phyloP scores from a whole-genome alignment of 1,140 invertebrate genomes.

The Plodia interpunctella region DNA sequence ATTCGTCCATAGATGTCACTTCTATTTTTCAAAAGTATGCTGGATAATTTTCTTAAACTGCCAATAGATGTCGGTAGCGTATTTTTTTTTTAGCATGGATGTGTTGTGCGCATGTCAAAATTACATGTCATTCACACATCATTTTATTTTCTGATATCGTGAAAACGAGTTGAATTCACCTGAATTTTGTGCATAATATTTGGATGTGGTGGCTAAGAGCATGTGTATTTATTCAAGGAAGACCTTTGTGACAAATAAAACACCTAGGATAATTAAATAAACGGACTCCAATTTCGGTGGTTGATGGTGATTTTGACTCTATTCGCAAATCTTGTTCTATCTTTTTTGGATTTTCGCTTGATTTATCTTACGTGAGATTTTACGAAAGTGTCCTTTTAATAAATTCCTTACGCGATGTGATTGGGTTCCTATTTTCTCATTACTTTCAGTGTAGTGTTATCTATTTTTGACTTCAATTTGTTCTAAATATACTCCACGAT shows the following conservation, averaged over 20 bases:
- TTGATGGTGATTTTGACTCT: slow-evolving; percentile 17
- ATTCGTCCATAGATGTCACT: not conserved
- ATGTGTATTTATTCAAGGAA: slow-evolving; percentile 36
- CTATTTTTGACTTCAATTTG: slow-evolving; percentile 60
- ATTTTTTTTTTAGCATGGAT: slow-evolving; percentile 29
- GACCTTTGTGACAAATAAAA: slow-evolving; percentile 39
- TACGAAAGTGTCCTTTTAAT: slow-evolving; percentile 21
- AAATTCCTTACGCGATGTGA: slow-evolving; percentile 45
- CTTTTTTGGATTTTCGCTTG: slow-evolving; percentile 40
- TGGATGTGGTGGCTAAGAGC: slow-evolving; percentile 38
- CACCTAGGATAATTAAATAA: slow-evolving; percentile 6
- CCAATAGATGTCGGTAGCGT: slow-evolving; percentile 38
- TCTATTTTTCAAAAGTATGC: not conserved
- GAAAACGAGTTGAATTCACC: slow-evolving; percentile 57
- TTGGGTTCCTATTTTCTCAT: slow-evolving; percentile 22
- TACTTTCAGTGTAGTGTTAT: slow-evolving; percentile 43
- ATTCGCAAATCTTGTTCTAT: slow-evolving; percentile 21
- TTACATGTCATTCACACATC: slow-evolving; percentile 65
- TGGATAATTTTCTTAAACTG: not conserved
- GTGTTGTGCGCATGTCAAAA: slow-evolving; percentile 64
- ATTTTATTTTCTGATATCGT: slow-evolving; percentile 68
- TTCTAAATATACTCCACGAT: slow-evolving; percentile 45
- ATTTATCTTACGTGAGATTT: slow-evolving; percentile 32
- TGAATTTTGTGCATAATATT: slow-evolving; percentile 56
- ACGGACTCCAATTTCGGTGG: slow-evolving; percentile 1